phyloP scores from a whole-genome alignment of 2,113 vertebrate species.

The Mobula hypostoma region DNA sequence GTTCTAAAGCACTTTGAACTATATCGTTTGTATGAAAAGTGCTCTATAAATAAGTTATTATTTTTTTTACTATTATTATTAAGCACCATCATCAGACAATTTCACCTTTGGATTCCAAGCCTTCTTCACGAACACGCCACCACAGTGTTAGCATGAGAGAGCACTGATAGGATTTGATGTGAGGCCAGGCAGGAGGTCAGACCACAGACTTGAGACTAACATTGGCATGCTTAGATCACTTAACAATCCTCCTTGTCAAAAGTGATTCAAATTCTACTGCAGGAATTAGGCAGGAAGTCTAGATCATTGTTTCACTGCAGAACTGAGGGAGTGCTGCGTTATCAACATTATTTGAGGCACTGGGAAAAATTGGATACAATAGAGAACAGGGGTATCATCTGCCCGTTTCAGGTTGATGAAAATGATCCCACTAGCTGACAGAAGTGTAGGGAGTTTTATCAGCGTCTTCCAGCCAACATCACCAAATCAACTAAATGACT shows the following conservation, averaged over 20 bases:
- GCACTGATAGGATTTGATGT: background rate
- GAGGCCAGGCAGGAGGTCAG: background rate
- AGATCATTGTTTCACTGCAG: background rate
- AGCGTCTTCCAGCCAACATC: background rate
- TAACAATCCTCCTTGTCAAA: background rate
- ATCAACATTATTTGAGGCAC: background rate
- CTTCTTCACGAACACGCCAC: background rate
- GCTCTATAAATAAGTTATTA: too few relatives aligned
- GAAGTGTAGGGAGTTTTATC: background rate
- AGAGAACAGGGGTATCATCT: background rate
- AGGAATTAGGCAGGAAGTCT: background rate
- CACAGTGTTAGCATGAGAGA: background rate
- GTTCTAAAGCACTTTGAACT: too few relatives aligned
- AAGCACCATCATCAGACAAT: background rate
- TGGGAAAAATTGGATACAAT: background rate
- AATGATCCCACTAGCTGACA: background rate
- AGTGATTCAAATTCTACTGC: background rate
- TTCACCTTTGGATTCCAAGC: background rate
- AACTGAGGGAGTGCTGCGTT: background rate
- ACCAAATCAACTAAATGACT: too few relatives aligned
- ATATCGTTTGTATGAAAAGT: too few relatives aligned
- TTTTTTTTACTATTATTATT: too few relatives aligned
- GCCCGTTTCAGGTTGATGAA: background rate
- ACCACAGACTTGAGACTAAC: background rate
- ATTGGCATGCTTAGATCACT: background rate